Evolutionary conservation across 2,888 invertebrate genomes (phyloP).

Genomic region (Andrena fulva): DNA sequence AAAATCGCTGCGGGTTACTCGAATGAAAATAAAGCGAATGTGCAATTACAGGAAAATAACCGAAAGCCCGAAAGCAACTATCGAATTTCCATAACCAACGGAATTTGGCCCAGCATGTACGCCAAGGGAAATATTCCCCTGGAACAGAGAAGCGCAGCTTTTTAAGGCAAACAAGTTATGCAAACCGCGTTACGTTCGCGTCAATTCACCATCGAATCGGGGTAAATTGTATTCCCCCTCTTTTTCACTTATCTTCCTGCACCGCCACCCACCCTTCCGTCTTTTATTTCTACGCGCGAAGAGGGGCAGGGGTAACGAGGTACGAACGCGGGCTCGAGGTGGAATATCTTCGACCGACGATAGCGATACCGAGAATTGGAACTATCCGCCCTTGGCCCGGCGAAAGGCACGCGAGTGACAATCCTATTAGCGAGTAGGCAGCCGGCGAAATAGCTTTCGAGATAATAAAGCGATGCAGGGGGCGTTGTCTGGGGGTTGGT

Average conservation of each 20-base stretch:
- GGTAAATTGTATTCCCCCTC: slow-evolving; percentile 37
- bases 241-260: slow-evolving; percentile 40
- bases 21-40: not conserved
- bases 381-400: slow-evolving; percentile 65
- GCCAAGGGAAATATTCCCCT: not conserved
- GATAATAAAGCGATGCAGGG: slow-evolving; percentile 70
- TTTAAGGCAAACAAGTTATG: slow-evolving; percentile 25
- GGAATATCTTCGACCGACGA: slow-evolving; percentile 69
- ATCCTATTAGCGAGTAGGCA: slow-evolving; percentile 75
- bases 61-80: not conserved
- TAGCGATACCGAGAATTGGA: slow-evolving; percentile 72
- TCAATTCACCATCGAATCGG: slow-evolving; percentile 36
- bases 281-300: slow-evolving; percentile 36
- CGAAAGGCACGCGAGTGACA: slow-evolving; percentile 75
- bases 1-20: too few species aligned
- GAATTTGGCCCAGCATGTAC: slow-evolving; percentile 8
- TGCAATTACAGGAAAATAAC: not conserved
- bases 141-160: not conserved
- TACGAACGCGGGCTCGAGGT: slow-evolving; percentile 51
- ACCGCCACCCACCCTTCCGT: not conserved
- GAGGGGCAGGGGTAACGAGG: slow-evolving; percentile 52
- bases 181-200: slow-evolving; percentile 34
- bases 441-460: slow-evolving; percentile 73
- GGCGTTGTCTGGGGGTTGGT: slow-evolving; percentile 57
- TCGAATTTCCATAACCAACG: slow-evolving; percentile 2